phyloP scores from a whole-genome alignment of 2,888 invertebrate genomes.

The Synanthedon tipuliformis region DNA sequence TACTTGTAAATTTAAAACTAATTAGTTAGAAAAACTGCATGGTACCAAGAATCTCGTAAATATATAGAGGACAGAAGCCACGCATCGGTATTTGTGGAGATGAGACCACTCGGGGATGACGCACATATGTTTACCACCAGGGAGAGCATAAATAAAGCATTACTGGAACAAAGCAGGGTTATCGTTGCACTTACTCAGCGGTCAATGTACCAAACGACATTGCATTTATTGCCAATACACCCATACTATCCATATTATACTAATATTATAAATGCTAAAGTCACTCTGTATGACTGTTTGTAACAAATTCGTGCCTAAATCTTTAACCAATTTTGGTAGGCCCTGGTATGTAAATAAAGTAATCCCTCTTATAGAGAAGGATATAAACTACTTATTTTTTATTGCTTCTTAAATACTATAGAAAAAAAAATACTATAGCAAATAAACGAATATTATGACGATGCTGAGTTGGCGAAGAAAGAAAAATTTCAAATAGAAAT shows the following conservation, averaged over 20 bases:
- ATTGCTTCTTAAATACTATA: too few relatives aligned
- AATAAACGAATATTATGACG: too few relatives aligned
- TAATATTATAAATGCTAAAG: too few relatives aligned
- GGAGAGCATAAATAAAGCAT: constrained; percentile 57
- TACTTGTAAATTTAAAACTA: background rate
- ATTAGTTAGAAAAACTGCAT: background rate
- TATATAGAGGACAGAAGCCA: constrained; percentile 9
- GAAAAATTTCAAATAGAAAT: too few relatives aligned
- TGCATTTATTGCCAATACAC: background rate
- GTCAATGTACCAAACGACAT: constrained; percentile 40
- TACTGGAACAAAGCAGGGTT: constrained; percentile 37
- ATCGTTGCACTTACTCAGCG: constrained; percentile 45
- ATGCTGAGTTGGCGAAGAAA: too few relatives aligned
- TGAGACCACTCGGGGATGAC: constrained; percentile 49
- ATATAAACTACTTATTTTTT: too few relatives aligned
- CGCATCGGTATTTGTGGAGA: constrained; percentile 51
- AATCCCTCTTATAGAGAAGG: too few relatives aligned
- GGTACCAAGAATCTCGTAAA: background rate
- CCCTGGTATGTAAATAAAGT: too few relatives aligned
- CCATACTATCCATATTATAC: background rate
- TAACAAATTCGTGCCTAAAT: too few relatives aligned
- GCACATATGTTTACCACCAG: constrained; percentile 61
- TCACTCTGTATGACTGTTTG: too few relatives aligned
- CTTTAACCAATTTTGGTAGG: too few relatives aligned
- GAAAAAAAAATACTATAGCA: too few relatives aligned